Base-by-base conservation (phyloP, 2,113 vertebrate genomes). In the Apistogramma diplotaenia region DNA sequence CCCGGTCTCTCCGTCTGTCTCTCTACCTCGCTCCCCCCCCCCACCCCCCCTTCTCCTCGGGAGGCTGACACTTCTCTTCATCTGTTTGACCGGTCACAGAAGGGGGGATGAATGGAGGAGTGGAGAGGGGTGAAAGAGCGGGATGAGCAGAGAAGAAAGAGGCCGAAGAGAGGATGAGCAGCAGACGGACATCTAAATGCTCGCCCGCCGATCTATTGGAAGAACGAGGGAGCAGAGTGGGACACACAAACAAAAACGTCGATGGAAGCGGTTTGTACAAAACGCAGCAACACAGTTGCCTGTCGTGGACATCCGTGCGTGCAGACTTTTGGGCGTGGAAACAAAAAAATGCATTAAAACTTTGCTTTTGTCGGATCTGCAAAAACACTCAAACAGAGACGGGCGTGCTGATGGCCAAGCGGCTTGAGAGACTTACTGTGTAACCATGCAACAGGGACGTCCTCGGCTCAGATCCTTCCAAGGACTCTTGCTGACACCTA, bases 21-120 rank as follows among this genome's bases (percentile, higher is more conserved):
- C 61, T 18, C 35, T 60, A 37, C 43, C 78, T 40, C 58, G 29
- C 81, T 57, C 72, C 23, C 85, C 49, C 86, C 33, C 57, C 58
- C 79, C 53, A 65, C 23, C 85, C 49, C 86, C 33, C 57, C 58
- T 77, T 74, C 91, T 88, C 90, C 83, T 87, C 70, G 58, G 92
- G 88, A 91, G 89, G 85, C 91, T 88, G 93, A 92, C 93, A 94
- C 89, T 91, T 93, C 89, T 75, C 92, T 93, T 92, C 89, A 89
- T 87, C 65, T 71, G 72, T 89, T 60, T 90, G 90, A 92, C 90
- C 88, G 86, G 53, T 86, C 86, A 85, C 91, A 88, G 91, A 85
- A 87, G 92, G 88, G 88, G 91, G 90, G 91, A 83, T 87, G 89
- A 91, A 92, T 85, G 62, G 89, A 82, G 71, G 82, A 82, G 87